Conservation (phyloP, 2,113 vertebrate species). For the Erythrocebus patas region DNA sequence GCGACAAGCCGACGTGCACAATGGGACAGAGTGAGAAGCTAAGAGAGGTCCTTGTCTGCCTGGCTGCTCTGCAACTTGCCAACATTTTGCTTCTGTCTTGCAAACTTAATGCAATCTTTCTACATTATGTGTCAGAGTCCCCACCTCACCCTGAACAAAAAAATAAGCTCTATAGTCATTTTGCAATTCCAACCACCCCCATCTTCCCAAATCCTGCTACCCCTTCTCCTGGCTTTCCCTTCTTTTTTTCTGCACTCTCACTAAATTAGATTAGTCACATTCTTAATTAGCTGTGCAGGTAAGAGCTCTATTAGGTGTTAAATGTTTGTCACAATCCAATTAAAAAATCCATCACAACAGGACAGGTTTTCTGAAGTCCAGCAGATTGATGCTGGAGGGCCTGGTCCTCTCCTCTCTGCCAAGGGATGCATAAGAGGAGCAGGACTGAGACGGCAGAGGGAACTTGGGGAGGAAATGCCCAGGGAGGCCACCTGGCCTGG, state of each 20-base stretch:
- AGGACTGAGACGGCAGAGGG: not conserved
- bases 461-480: not conserved
- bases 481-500: not conserved
- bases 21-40: not conserved
- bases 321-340: slow-evolving; percentile 90
- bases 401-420: not conserved
- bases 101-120: not conserved
- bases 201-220: not conserved
- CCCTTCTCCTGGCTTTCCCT: not conserved
- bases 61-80: not conserved
- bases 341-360: slow-evolving; percentile 82
- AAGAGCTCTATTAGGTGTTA: slow-evolving; percentile 88
- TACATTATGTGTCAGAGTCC: not conserved
- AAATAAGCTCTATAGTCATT: not conserved
- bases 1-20: not conserved
- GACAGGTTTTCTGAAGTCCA: slow-evolving; percentile 56
- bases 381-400: slow-evolving; percentile 50
- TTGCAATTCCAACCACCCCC: not conserved
- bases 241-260: slow-evolving; percentile 63
- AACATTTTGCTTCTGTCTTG: not conserved
- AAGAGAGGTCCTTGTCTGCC: not conserved
- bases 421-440: not conserved
- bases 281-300: slow-evolving; percentile 89
- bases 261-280: slow-evolving; percentile 87
- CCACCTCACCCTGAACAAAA: not conserved